Evolutionary conservation across 2,113 vertebrate genomes (phyloP).

Genomic region (Myrmecobius fasciatus): DNA sequence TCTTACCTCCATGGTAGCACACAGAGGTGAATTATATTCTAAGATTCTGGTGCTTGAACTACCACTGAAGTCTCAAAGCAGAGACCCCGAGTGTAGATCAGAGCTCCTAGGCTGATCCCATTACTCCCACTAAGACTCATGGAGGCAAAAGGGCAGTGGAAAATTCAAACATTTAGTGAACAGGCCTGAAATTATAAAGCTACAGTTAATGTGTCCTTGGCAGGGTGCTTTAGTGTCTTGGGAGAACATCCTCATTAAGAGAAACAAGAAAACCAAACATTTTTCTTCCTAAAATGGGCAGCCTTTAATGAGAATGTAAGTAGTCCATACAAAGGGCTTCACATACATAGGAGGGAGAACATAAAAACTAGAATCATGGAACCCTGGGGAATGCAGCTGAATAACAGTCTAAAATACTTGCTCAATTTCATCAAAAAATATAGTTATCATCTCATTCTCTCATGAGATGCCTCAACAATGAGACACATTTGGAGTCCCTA

Average conservation of each 20-base stretch:
- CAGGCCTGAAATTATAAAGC: slow-evolving; percentile 37
- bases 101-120: slow-evolving; percentile 76
- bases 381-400: too few relatives aligned
- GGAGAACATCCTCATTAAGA: slow-evolving; percentile 45
- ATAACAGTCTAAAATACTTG: not conserved
- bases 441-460: not conserved
- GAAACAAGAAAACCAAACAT: slow-evolving; percentile 16
- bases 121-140: slow-evolving; percentile 73
- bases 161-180: slow-evolving; percentile 69
- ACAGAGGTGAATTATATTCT: slow-evolving; percentile 13
- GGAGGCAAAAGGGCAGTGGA: slow-evolving; percentile 75
- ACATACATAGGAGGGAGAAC: not conserved
- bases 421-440: too few relatives aligned
- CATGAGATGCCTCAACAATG: not conserved
- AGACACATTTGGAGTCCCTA: not conserved
- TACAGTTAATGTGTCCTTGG: slow-evolving; percentile 38
- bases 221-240: slow-evolving; percentile 35
- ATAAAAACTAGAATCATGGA: not conserved
- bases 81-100: slow-evolving; percentile 55
- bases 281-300: slow-evolving; percentile 28
- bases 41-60: not conserved
- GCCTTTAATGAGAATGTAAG: slow-evolving; percentile 30
- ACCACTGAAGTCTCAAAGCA: slow-evolving; percentile 20
- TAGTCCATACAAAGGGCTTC: slow-evolving; percentile 33
- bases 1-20: slow-evolving; percentile 60